These are phyloP conservation scores for Pedicia rivosa DNA, from an alignment of 2,888 invertebrate species.

Conservation along the genomic window DNA sequence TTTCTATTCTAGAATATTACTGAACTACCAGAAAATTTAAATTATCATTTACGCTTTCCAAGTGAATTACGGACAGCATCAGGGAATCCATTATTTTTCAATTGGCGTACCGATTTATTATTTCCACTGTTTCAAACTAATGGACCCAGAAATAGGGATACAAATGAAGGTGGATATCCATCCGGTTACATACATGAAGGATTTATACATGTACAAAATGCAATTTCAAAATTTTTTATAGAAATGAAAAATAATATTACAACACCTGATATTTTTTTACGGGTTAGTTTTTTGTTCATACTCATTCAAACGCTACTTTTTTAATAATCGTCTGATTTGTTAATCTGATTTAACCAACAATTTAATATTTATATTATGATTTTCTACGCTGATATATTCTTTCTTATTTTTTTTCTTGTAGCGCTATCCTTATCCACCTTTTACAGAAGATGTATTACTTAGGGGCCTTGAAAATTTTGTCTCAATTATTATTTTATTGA, in stretches of 20 bases:
- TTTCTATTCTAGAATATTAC: background rate
- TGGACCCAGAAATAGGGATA: conserved; percentile 44
- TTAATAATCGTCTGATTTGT: too few relatives aligned
- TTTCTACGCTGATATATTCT: too few relatives aligned
- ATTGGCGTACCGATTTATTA: conserved; percentile 53
- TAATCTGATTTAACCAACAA: too few relatives aligned
- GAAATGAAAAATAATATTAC: conserved; percentile 21
- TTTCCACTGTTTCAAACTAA: conserved; percentile 46
- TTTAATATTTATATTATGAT: too few relatives aligned
- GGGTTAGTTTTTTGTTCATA: too few relatives aligned
- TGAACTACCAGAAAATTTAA: conserved; percentile 29
- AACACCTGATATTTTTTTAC: conserved; percentile 9
- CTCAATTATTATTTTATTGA: conserved; percentile 60
- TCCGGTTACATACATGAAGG: conserved; percentile 44
- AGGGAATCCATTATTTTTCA: background rate
- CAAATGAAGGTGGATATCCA: conserved; percentile 38
- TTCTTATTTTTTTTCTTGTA: too few relatives aligned
- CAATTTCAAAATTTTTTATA: conserved; percentile 33
- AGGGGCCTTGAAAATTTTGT: conserved; percentile 47
- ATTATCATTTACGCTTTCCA: conserved; percentile 45
- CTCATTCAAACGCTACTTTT: too few relatives aligned
- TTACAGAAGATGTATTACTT: conserved; percentile 47
- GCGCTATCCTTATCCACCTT: conserved; percentile 60
- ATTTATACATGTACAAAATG: conserved; percentile 47
- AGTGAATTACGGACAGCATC: conserved; percentile 36